Conservation (phyloP, 2,797 vertebrate genomes). For the Knipowitschia caucasica region DNA sequence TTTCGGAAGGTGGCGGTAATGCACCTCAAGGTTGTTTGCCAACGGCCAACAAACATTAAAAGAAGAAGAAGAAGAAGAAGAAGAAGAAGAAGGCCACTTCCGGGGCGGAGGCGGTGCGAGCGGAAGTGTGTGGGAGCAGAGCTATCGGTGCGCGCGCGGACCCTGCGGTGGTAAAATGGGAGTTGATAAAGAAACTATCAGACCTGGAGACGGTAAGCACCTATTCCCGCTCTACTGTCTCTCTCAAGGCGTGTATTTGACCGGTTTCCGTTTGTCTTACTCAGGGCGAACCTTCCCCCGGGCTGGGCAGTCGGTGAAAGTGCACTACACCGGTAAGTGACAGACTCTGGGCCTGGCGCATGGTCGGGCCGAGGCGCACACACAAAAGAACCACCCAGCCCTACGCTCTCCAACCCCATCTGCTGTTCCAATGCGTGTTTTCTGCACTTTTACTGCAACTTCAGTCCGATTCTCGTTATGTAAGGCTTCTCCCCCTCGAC, state of each 20-base stretch:
- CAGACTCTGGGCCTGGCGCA: background rate
- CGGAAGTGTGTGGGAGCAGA: constrained; percentile 2
- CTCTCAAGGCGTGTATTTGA: rapidly evolving
- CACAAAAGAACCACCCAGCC: constrained; percentile 4
- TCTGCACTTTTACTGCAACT: no score
- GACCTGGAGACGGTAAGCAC: constrained; percentile 46
- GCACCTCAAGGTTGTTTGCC: no score
- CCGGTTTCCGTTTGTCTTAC: background rate
- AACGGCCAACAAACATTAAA: no score
- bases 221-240: rapidly evolving
- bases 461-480: no score
- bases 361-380: background rate
- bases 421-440: no score
- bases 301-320: constrained; percentile 5
- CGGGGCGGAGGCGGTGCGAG: background rate
- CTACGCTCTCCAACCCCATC: background rate
- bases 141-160: background rate
- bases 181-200: constrained; percentile 31
- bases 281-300: constrained; percentile 26
- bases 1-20: no score
- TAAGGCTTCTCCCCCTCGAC: no score
- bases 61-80: no score
- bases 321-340: constrained; percentile 64
- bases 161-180: constrained; percentile 53
- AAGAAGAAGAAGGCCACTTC: no score